phyloP scores from a whole-genome alignment of 2,888 invertebrate genomes.

The Tholera decimalis region DNA sequence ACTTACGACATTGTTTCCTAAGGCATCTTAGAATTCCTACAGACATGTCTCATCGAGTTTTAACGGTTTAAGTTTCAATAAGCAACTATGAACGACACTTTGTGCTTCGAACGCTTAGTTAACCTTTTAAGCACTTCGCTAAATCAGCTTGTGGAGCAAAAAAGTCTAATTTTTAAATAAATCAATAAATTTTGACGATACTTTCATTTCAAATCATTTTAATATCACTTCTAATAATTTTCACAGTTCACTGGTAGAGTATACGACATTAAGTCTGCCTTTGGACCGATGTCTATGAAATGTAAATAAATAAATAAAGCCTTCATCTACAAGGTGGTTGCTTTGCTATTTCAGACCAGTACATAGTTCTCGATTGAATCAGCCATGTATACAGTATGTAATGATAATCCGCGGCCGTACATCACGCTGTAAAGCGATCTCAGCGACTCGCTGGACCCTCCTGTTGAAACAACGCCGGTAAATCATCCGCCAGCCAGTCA shows the following conservation, averaged over 20 bases:
- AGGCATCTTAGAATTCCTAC: background rate
- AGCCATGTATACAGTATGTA: constrained; percentile 52
- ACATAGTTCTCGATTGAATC: constrained; percentile 17
- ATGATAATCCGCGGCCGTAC: constrained; percentile 51
- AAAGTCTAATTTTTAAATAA: background rate
- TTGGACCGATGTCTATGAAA: too few relatives aligned
- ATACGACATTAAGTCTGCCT: too few relatives aligned
- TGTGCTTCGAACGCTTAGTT: background rate
- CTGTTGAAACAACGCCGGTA: constrained; percentile 46
- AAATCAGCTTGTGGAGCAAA: too few relatives aligned
- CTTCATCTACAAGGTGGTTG: constrained; percentile 3
- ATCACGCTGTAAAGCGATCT: constrained; percentile 56
- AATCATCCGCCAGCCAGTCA: constrained; percentile 56
- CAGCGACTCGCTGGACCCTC: constrained; percentile 45
- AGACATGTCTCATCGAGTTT: background rate
- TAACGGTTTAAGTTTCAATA: background rate
- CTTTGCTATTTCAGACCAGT: background rate
- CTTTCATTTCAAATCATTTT: too few relatives aligned
- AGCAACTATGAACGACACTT: background rate
- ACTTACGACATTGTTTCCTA: constrained; percentile 18
- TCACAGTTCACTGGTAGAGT: too few relatives aligned
- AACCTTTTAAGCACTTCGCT: background rate
- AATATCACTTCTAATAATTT: too few relatives aligned
- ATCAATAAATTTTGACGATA: too few relatives aligned
- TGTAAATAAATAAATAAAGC: background rate